A percentile compares a stretch with the other conserved stretches of the same genome.
These are phyloP conservation scores for Bugulina stolonifera DNA, from an alignment of 2,888 invertebrate species.

Conservation along the genomic window DNA sequence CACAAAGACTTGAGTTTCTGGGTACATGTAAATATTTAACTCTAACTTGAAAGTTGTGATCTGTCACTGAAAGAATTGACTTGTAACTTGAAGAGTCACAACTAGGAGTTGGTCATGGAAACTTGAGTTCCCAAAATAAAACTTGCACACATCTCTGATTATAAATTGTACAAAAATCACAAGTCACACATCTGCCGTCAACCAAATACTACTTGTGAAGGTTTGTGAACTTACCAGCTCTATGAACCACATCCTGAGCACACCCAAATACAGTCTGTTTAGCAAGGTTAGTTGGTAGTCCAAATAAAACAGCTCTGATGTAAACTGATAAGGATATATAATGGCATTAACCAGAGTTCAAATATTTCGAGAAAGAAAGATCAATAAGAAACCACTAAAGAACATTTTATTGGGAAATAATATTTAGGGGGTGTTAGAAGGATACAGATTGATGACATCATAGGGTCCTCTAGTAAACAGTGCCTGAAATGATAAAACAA, in stretches of 20 bases:
- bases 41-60: too few species aligned
- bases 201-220: background rate
- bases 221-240: background rate
- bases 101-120: too few species aligned
- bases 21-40: too few species aligned
- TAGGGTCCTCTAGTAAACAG: constrained; percentile 13
- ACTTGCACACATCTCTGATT: too few species aligned
- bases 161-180: too few species aligned
- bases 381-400: too few species aligned
- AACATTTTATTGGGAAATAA: too few species aligned
- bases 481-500: background rate
- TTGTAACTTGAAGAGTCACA: too few species aligned
- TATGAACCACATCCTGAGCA: background rate
- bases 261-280: background rate
- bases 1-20: too few species aligned
- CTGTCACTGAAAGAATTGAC: too few species aligned
- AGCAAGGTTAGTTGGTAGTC: background rate
- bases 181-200: background rate
- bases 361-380: background rate
- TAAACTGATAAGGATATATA: background rate
- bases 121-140: too few species aligned
- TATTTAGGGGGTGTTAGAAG: background rate
- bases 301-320: constrained; percentile 17
- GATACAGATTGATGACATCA: constrained; percentile 20
- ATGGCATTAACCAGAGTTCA: background rate